Conservation (phyloP, 2,797 vertebrate genomes). For the Heliangelus exortis region DNA sequence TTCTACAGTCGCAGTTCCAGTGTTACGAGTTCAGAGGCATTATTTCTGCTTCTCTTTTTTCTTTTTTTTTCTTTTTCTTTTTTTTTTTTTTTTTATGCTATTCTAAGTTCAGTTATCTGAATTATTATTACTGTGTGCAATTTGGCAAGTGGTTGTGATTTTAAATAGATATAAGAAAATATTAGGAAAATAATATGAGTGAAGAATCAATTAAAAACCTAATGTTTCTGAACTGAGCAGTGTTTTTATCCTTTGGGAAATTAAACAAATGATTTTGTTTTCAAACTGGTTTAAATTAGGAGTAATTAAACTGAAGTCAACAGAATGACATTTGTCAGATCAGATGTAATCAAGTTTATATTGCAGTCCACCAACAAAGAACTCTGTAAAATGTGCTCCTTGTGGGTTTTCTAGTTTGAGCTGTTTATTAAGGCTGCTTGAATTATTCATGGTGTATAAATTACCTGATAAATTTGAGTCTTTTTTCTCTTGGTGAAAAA, state of each 20-base stretch:
- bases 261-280: constrained; percentile 24
- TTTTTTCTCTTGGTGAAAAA: not conserved
- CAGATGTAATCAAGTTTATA: not conserved
- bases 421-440: constrained; percentile 17
- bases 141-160: not conserved
- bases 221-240: not conserved
- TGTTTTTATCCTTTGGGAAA: constrained; percentile 29
- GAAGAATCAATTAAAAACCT: not conserved
- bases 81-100: not conserved
- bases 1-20: not conserved
- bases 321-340: constrained; percentile 15
- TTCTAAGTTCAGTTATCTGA: not conserved
- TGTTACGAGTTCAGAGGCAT: not conserved
- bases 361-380: not conserved
- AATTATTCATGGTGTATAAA: constrained; percentile 32
- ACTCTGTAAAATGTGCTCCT: not conserved
- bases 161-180: constrained; percentile 10
- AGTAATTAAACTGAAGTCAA: constrained; percentile 11
- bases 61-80: constrained; percentile 3
- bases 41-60: not conserved
- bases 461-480: not conserved
- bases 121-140: not conserved
- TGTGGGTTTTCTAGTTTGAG: constrained; percentile 7
- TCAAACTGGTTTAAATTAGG: not conserved
- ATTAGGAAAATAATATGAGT: not conserved